These are phyloP conservation scores for Columba livia DNA, from an alignment of 2,113 vertebrate genomes.

Conservation along the genomic window DNA sequence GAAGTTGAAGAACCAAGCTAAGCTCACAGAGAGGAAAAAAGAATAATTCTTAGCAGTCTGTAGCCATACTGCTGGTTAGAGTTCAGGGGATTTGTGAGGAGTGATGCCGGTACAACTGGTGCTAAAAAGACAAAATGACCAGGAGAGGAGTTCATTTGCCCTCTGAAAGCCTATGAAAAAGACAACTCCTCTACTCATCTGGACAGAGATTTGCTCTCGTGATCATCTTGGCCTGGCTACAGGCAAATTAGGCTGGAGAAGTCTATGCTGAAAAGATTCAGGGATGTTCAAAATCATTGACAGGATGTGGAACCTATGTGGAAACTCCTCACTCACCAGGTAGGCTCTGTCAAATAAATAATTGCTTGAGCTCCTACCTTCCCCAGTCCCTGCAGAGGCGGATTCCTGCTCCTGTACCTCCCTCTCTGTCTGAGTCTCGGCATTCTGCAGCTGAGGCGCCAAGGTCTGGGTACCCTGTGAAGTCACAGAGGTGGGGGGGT, in stretches of 20 bases:
- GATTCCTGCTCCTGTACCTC: slow-evolving; percentile 84
- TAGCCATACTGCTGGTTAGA: not conserved
- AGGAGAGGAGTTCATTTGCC: not conserved
- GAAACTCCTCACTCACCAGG: not conserved
- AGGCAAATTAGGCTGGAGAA: not conserved
- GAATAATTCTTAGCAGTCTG: not conserved
- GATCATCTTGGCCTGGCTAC: not conserved
- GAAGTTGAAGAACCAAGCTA: not conserved
- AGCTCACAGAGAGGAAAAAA: not conserved
- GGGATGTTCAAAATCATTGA: not conserved
- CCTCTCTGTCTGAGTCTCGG: slow-evolving; percentile 94
- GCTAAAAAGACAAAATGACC: not conserved
- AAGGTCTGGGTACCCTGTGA: slow-evolving; percentile 98
- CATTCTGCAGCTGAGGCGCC: slow-evolving; percentile 92
- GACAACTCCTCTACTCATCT: not conserved
- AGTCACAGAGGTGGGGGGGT: slow-evolving; percentile 93
- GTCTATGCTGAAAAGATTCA: not conserved
- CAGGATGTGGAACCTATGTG: not conserved
- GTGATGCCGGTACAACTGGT: not conserved
- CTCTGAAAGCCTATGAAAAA: not conserved
- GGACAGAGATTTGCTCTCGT: not conserved
- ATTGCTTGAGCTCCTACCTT: slow-evolving; percentile 65
- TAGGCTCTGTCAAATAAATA: not conserved
- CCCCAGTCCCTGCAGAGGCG: slow-evolving; percentile 69
- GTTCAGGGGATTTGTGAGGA: not conserved